Evolutionary conservation across 2,113 vertebrate species (phyloP).

Genomic region (Phyllostomus hastatus): DNA sequence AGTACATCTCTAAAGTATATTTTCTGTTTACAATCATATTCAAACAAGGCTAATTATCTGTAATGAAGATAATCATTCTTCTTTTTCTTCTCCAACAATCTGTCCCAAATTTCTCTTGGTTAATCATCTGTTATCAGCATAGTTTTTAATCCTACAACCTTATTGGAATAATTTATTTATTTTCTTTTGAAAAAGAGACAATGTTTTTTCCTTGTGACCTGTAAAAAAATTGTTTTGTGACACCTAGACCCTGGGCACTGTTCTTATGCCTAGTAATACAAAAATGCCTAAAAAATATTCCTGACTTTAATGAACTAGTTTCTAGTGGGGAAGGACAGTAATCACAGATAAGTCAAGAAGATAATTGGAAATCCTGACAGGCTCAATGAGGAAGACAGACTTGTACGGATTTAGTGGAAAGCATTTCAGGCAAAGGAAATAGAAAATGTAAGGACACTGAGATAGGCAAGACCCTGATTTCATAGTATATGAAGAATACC

Average conservation of each 20-base stretch:
- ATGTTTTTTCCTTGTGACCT: background rate
- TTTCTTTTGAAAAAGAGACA: conserved; percentile 30
- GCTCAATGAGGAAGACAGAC: background rate
- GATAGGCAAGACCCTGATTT: background rate
- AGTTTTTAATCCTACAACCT: background rate
- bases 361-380: background rate
- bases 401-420: background rate
- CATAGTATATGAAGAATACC: background rate
- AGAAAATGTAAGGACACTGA: background rate
- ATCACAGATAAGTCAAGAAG: background rate
- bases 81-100: background rate
- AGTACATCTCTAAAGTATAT: background rate
- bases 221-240: background rate
- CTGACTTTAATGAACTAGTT: background rate
- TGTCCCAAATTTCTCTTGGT: background rate
- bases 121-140: background rate
- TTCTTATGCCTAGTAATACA: background rate
- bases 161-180: background rate
- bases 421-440: background rate
- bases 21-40: background rate
- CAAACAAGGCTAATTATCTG: background rate
- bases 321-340: background rate
- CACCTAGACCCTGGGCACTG: background rate
- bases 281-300: background rate
- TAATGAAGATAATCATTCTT: background rate